phyloP scores from a whole-genome alignment of 2,797 vertebrate genomes.

The Astyanax mexicanus region DNA sequence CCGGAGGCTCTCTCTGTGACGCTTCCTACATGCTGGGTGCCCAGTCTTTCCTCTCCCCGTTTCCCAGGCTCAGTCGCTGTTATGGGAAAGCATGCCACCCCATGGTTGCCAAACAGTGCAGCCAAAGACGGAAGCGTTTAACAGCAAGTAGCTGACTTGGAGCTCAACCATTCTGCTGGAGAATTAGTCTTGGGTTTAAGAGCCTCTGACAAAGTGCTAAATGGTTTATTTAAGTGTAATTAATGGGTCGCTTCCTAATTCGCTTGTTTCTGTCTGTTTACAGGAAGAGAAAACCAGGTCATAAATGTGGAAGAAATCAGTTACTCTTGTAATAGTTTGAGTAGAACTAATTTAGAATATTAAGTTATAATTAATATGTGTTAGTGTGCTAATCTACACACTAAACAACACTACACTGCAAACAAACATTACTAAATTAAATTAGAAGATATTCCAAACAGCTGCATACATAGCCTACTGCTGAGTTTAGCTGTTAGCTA shows the following conservation, averaged over 20 bases:
- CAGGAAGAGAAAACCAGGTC: no score
- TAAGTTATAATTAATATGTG: no score
- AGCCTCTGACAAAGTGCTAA: no score
- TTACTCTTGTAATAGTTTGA: no score
- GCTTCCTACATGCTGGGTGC: slow-evolving; percentile 75
- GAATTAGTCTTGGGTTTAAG: slow-evolving; percentile 44
- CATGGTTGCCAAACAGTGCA: slow-evolving; percentile 76
- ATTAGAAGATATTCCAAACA: no score
- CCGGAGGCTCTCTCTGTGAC: slow-evolving; percentile 58
- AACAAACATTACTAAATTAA: no score
- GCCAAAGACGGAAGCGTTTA: slow-evolving; percentile 73
- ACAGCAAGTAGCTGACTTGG: slow-evolving; percentile 53
- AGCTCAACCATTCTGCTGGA: slow-evolving; percentile 41
- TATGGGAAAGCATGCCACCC: slow-evolving; percentile 74
- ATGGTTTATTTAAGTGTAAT: slow-evolving; percentile 36
- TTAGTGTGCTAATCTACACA: no score
- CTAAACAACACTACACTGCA: no score
- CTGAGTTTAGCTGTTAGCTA: no score
- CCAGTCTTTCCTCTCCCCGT: slow-evolving; percentile 68
- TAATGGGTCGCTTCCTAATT: background rate
- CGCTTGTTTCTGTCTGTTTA: background rate
- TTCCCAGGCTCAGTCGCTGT: slow-evolving; percentile 78
- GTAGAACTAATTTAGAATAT: no score
- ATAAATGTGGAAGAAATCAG: no score
- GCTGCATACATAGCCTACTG: no score